Base-by-base conservation (phyloP, 2,888 invertebrate genomes). In the Tinea trinotella region DNA sequence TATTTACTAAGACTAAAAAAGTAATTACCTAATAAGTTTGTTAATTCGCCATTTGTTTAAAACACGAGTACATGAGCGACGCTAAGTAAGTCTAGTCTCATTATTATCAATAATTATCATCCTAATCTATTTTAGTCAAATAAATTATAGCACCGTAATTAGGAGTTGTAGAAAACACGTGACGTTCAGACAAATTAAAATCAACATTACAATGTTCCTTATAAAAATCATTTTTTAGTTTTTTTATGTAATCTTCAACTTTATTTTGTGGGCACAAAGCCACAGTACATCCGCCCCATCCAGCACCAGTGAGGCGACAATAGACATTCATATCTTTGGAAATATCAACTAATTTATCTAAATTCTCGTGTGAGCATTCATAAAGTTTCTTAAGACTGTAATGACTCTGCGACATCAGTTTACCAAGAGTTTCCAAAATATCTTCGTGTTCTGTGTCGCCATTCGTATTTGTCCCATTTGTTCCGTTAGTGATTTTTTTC, bases 201-300 rank as follows among this genome's bases (percentile, higher is more conserved):
- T 88, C 74, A 46, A 86, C 66, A 22, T 88, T 81, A 57, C 88
- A 87, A 64, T 87, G 64, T 56, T 87, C 73, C 18, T 84, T 74
- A 68, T 94, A 96, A 75, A 92, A 95, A 55, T 90, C 87, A 53
- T 90, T 86, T 70, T 90, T 90, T 54, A 97, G 75, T 52, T 80
- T 81, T 13, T 89, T 74, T 44, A 96, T 89, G 69, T 94, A 96
- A 58, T 87, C 75, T 10, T 89, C 74, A 4, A 92, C 90, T 58
- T 89, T 87, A 50, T 90, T 88, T 55, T 88, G 87, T 0, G 89
- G 88, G 54, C 94, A 91, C 59, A 98, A 80, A 13, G 97, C 96
- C 9, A 99, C 97, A 54, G 93, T 90, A 76, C 98, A 99, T 3
- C 99, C 99, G 34, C 99, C 99, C 99, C 99, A 99, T 87, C 97